phyloP scores from a whole-genome alignment of 2,113 vertebrate genomes.

The Tachuris rubrigastra region DNA sequence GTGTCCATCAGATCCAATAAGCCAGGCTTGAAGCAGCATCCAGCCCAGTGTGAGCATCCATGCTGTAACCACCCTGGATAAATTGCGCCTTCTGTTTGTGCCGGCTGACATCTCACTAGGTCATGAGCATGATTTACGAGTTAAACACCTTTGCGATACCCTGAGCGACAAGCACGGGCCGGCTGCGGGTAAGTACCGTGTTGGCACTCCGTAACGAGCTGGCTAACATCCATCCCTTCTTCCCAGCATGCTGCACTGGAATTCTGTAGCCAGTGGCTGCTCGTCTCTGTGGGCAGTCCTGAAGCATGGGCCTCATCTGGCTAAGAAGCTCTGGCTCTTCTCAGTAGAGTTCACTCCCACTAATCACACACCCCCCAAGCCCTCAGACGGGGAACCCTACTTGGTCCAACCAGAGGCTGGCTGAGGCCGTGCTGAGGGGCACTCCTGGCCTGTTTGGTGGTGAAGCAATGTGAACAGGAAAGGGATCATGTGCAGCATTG shows the following conservation, averaged over 20 bases:
- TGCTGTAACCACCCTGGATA: conserved; percentile 72
- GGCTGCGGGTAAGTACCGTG: conserved; percentile 82
- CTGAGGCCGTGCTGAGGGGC: background rate
- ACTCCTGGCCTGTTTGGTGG: background rate
- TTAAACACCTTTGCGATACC: conserved; percentile 88
- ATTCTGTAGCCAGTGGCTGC: background rate
- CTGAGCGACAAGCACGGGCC: conserved; percentile 92
- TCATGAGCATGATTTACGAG: conserved; percentile 90
- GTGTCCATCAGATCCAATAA: background rate
- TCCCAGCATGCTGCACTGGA: background rate
- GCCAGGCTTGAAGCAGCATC: conserved; percentile 51
- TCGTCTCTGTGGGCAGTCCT: background rate
- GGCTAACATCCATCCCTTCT: conserved; percentile 12
- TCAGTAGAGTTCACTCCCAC: background rate
- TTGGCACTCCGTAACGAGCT: conserved; percentile 39
- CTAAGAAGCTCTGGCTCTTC: conserved; percentile 24
- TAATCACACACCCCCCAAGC: background rate
- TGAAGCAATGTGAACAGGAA: background rate
- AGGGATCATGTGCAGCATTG: background rate
- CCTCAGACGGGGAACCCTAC: background rate
- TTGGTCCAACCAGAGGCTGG: background rate
- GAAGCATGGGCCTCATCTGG: background rate
- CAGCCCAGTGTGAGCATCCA: conserved; percentile 65
- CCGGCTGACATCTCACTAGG: conserved; percentile 82
- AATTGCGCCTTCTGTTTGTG: conserved; percentile 78